These are phyloP conservation scores for Holothuria leucospilota DNA, from an alignment of 53 echinoderm and acorn worm genomes.

Conservation along the genomic window DNA sequence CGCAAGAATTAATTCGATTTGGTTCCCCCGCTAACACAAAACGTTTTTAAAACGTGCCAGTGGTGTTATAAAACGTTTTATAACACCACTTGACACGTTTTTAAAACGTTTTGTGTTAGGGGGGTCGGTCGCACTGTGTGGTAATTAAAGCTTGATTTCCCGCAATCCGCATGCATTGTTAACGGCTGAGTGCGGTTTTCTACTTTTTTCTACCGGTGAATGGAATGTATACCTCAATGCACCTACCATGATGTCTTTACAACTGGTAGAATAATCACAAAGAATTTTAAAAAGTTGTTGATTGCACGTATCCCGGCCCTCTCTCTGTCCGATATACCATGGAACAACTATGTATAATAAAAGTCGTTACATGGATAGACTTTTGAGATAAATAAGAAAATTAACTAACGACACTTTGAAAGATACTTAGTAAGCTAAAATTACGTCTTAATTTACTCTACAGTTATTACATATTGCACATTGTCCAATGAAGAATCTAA, in stretches of 20 bases:
- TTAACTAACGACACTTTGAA: background rate
- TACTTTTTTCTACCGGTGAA: slow-evolving; percentile 10
- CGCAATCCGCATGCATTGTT: too few relatives aligned
- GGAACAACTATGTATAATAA: too few relatives aligned
- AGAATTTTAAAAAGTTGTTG: background rate
- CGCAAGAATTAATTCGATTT: too few relatives aligned
- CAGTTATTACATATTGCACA: slow-evolving; percentile 24
- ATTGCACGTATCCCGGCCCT: slow-evolving; percentile 46
- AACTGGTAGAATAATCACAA: slow-evolving; percentile 16
- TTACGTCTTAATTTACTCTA: slow-evolving; percentile 1
- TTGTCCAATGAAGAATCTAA: background rate
- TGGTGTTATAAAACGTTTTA: too few relatives aligned
- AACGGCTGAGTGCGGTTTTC: too few relatives aligned
- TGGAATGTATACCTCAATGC: slow-evolving; percentile 31
- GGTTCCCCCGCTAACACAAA: too few relatives aligned
- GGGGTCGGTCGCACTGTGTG: too few relatives aligned
- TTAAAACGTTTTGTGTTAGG: too few relatives aligned
- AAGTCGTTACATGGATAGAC: background rate
- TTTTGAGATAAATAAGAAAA: background rate
- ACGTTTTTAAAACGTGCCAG: too few relatives aligned
- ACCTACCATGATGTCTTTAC: slow-evolving; percentile 12
- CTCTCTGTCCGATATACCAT: slow-evolving; percentile 8
- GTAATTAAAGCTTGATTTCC: too few relatives aligned
- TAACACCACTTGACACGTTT: too few relatives aligned
- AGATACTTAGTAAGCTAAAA: too few relatives aligned